Base-by-base conservation (phyloP, 2,888 invertebrate genomes). In the Tiphia femorata region DNA sequence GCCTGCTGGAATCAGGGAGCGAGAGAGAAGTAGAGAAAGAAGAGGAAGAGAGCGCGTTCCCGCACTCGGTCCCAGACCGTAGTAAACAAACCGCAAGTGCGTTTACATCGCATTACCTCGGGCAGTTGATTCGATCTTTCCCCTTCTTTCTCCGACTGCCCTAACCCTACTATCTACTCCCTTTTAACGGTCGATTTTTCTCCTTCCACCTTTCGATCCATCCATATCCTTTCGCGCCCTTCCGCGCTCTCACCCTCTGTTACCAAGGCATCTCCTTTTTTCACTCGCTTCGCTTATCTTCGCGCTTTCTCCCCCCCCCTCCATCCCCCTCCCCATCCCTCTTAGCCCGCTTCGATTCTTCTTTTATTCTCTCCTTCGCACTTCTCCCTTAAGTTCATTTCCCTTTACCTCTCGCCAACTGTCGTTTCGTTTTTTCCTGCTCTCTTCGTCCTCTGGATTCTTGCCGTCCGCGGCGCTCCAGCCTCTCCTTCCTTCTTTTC, bases 81-180 rank as follows among this genome's bases (percentile, higher is more conserved):
- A 68, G 63, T 68, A 65, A 72, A 66, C 68, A 67, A 67, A 70
- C 56, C 52, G 40, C 40, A 62, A n/a, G 64, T 62, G 37, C 67
- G 38, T 71, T 65, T 67, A 69, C 61, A 61, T 62, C 64, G 40
- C 30, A 38, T 41, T 62, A 51, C 40, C 8, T 8, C 49, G 29
- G 41, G 50, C 54, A 40, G 38, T 38, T 35, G 65, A 57, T 46
- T 54, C 46, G 29, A 47, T 40, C 21, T n/a, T 27, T 16, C 14
- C 6, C 8, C 40, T 12, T 25, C 25, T 4, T 27, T 19, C 14
- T 14, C 16, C n/a, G n/a, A n/a, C n/a, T n/a, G n/a, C n/a, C n/a
- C n/a, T n/a, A n/a, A n/a, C n/a, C n/a, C n/a, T n/a, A n/a, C n/a
- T n/a, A n/a, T n/a, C n/a, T n/a, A n/a, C n/a, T n/a, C n/a, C n/a